A percentile compares a stretch with the other conserved stretches of the same genome.
These are phyloP conservation scores for Cephonodes hylas DNA, from an alignment of 2,888 invertebrate genomes.

Conservation along the genomic window DNA sequence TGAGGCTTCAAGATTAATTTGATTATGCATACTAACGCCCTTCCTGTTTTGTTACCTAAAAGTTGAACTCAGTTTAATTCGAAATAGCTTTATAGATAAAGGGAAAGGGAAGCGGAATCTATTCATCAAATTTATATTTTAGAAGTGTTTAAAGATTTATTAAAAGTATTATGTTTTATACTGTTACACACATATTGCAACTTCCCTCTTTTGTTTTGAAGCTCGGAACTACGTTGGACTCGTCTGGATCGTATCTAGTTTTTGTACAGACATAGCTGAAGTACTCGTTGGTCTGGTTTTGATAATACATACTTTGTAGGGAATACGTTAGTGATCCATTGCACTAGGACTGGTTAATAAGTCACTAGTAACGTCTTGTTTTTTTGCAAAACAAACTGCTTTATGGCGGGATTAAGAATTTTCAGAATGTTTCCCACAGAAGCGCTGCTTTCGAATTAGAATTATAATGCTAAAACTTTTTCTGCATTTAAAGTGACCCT, in stretches of 20 bases:
- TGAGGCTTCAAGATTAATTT: neutral
- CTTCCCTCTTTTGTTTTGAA: neutral
- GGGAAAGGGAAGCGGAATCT: neutral
- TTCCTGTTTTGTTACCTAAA: neutral
- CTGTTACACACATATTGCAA: neutral
- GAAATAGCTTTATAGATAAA: neutral
- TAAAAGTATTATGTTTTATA: neutral
- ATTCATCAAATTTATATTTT: neutral
- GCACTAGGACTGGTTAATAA: conserved; percentile 10
- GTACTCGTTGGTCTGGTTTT: conserved; percentile 24
- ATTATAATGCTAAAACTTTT: neutral
- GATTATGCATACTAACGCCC: neutral
- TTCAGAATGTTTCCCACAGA: neutral
- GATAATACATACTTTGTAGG: conserved; percentile 14
- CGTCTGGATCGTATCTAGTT: conserved; percentile 20
- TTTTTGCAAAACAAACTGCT: neutral
- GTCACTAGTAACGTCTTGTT: neutral
- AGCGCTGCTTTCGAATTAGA: neutral
- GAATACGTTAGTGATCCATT: conserved; percentile 5
- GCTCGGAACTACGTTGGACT: neutral
- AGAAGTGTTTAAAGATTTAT: neutral
- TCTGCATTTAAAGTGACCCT: no score
- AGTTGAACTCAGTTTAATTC: neutral
- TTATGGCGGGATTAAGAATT: neutral
- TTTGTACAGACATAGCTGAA: conserved; percentile 17